Evolutionary conservation across 2,113 vertebrate genomes (phyloP), one percentile per base, ranked within the genome.

Genomic region (Cebidichthys violaceus): DNA sequence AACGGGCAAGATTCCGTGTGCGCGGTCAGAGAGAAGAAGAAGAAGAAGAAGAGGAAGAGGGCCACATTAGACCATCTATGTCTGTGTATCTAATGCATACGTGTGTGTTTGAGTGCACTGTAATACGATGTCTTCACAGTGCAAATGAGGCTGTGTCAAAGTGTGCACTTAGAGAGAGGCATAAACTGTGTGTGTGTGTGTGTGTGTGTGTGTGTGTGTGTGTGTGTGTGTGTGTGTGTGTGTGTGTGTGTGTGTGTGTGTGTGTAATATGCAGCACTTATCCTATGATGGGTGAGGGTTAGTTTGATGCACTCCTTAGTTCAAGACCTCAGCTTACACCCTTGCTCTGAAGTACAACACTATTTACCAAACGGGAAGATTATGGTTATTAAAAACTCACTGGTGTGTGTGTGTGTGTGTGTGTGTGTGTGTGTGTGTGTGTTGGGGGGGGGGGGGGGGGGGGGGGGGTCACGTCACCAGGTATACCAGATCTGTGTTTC

Each of bases 81-180:
- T 86, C 43, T 80, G 70, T 66, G 17, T 8, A n/a, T 91, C 70
- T 66, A 43, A 65, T 75, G 41, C 39, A n/a, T 37, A 55, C 37
- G 74, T 64, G 83, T 68, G 71, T 69, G 70, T 82, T 50, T 83
- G 79, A 83, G 86, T 83, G 82, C 66, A 47, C 39, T 87, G 82
- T 84, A 88, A 90, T 81, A 78, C 81, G 85, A 92, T 81, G 87
- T 90, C 84, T 71, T 78, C 70, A 55, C 65, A 24, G 78, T 82
- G 83, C 75, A 79, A 86, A 57, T 85, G 29, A 80, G 84, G 84
- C 74, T 54, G 31, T 24, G 77, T 82, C 39, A 70, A 59, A 77
- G 71, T 72, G 84, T 84, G 90, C 91, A 91, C 90, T 92, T 89
- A 92, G 55, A 82, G 86, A 78, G 79, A 69, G 57, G 47, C 43